A percentile compares a stretch with the other conserved stretches of the same genome.
Evolutionary conservation across 2,113 vertebrate genomes (phyloP).

Genomic region (Eupsittula cactorum): DNA sequence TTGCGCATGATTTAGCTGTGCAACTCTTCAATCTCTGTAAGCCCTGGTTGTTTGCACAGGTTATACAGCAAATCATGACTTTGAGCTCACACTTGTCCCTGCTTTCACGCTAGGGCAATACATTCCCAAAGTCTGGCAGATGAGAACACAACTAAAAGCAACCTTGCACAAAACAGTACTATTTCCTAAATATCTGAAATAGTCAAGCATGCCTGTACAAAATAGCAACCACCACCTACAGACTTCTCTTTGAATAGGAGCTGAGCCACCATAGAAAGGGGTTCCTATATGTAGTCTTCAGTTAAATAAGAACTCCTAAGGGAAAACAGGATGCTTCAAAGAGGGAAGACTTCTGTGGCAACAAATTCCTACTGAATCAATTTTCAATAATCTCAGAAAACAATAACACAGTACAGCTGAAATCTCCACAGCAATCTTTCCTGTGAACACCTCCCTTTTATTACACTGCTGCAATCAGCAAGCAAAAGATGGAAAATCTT

Average conservation of each 20-base stretch:
- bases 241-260: neutral
- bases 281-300: neutral
- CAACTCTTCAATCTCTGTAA: neutral
- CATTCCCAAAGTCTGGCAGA: neutral
- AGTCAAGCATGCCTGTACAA: neutral
- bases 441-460: neutral
- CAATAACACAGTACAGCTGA: neutral
- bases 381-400: slow-evolving; percentile 14
- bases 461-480: neutral
- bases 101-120: neutral
- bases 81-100: neutral
- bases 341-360: neutral
- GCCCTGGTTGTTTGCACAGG: neutral
- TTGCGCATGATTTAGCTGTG: neutral
- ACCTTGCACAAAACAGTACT: neutral
- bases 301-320: neutral
- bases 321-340: neutral
- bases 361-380: neutral
- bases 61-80: neutral
- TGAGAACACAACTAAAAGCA: slow-evolving; percentile 12
- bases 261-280: neutral
- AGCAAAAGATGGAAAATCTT: neutral
- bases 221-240: neutral
- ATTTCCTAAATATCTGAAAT: slow-evolving; percentile 13
- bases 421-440: neutral